phyloP scores from a whole-genome alignment of 1,140 invertebrate species.

The Drosophila ficusphila region DNA sequence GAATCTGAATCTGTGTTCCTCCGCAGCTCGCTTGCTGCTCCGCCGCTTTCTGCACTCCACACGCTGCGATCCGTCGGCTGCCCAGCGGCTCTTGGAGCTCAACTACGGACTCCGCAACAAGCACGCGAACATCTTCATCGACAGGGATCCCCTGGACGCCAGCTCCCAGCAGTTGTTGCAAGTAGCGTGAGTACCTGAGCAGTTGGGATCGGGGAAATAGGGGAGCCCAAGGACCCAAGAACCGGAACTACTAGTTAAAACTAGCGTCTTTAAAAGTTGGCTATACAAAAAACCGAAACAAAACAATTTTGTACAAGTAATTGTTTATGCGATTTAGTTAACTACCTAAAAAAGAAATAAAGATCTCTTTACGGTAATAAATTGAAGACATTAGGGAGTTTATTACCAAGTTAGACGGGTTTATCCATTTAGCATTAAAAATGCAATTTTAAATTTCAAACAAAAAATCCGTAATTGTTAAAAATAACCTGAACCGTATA shows the following conservation, averaged over 20 bases:
- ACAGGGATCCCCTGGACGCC: constrained; percentile 86
- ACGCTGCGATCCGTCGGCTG: constrained; percentile 85
- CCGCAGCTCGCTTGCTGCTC: constrained; percentile 54
- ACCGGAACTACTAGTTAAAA: too few species aligned
- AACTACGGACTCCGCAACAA: constrained; percentile 88
- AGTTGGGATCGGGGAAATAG: not conserved
- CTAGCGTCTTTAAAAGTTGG: too few species aligned
- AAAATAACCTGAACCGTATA: not conserved
- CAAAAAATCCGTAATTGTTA: not conserved
- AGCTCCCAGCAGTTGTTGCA: constrained; percentile 86
- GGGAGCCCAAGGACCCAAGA: too few species aligned
- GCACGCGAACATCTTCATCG: constrained; percentile 87
- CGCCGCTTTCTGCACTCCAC: constrained; percentile 84
- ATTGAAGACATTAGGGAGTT: not conserved
- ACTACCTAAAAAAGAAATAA: not conserved
- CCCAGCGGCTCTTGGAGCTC: constrained; percentile 87
- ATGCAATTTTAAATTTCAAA: not conserved
- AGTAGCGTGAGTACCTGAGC: constrained; percentile 85
- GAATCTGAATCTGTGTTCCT: constrained; percentile 8
- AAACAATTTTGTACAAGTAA: not conserved
- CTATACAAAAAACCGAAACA: not conserved
- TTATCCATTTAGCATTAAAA: not conserved
- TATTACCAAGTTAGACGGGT: not conserved
- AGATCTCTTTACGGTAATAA: not conserved
- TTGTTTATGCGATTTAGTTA: not conserved